These are phyloP conservation scores for Amia ocellicauda DNA, from an alignment of 2,113 vertebrate species.

Conservation along the genomic window DNA sequence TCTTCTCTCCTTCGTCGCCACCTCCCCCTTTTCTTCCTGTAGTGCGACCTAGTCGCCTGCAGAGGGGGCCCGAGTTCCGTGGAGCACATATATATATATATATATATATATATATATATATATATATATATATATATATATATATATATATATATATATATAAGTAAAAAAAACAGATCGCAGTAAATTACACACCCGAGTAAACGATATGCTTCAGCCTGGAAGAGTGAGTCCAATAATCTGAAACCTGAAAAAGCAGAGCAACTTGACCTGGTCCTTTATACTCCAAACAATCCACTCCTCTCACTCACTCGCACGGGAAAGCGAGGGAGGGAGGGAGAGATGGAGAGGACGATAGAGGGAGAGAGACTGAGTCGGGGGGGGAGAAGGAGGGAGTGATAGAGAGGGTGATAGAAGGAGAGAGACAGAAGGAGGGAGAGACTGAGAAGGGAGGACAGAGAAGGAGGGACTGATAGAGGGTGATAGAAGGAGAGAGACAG, in stretches of 20 bases:
- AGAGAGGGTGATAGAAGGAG: neutral
- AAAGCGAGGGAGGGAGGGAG: neutral
- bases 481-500: neutral
- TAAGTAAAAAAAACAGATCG: too few relatives aligned
- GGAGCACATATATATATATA: too few relatives aligned
- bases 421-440: neutral
- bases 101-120: too few relatives aligned
- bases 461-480: neutral
- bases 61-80: constrained; percentile 33
- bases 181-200: too few relatives aligned
- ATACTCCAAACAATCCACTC: too few relatives aligned
- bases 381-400: neutral
- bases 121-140: too few relatives aligned
- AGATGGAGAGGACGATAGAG: neutral
- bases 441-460: constrained; percentile 3
- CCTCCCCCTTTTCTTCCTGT: constrained; percentile 16
- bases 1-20: constrained; percentile 38
- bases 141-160: too few relatives aligned
- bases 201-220: too few relatives aligned
- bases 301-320: too few relatives aligned
- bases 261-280: too few relatives aligned
- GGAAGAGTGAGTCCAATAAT: too few relatives aligned
- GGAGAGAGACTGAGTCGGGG: neutral
- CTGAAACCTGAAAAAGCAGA: too few relatives aligned
- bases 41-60: neutral